These are phyloP conservation scores for Aphelenchoides bicaudatus DNA, from an alignment of 2,888 invertebrate species.

Conservation along the genomic window DNA sequence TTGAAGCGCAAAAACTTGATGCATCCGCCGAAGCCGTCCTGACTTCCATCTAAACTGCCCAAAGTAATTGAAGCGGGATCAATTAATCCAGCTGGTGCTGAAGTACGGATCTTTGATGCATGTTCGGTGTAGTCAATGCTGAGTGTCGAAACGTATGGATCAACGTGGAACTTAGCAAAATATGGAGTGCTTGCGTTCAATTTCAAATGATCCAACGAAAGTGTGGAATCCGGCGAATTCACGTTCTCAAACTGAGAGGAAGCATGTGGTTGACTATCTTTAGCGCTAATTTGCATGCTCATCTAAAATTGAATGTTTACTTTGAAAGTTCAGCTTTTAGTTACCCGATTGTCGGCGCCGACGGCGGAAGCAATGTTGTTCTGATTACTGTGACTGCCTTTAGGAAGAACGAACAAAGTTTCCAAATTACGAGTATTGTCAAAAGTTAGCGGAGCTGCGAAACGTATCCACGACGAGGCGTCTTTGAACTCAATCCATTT, in stretches of 20 bases:
- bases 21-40: constrained; percentile 65
- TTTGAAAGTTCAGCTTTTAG: not conserved
- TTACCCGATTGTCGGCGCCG: constrained; percentile 24
- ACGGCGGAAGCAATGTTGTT: not conserved
- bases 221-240: not conserved
- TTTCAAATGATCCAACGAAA: constrained; percentile 9
- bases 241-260: not conserved
- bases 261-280: constrained; percentile 9
- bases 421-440: constrained; percentile 71
- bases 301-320: not conserved
- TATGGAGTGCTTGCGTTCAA: constrained; percentile 15
- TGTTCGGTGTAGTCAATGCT: constrained; percentile 16
- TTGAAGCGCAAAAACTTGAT: constrained; percentile 80
- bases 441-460: constrained; percentile 38
- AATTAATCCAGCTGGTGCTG: not conserved
- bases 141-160: constrained; percentile 13
- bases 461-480: constrained; percentile 44
- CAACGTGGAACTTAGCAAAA: constrained; percentile 6
- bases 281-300: not conserved
- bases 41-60: not conserved
- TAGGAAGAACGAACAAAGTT: constrained; percentile 73
- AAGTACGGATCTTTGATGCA: constrained; percentile 18
- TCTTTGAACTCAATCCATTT: constrained; percentile 54
- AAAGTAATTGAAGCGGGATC: not conserved
- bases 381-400: not conserved